These are phyloP conservation scores for Listronotus bonariensis DNA, from an alignment of 1,140 invertebrate genomes.

Conservation along the genomic window DNA sequence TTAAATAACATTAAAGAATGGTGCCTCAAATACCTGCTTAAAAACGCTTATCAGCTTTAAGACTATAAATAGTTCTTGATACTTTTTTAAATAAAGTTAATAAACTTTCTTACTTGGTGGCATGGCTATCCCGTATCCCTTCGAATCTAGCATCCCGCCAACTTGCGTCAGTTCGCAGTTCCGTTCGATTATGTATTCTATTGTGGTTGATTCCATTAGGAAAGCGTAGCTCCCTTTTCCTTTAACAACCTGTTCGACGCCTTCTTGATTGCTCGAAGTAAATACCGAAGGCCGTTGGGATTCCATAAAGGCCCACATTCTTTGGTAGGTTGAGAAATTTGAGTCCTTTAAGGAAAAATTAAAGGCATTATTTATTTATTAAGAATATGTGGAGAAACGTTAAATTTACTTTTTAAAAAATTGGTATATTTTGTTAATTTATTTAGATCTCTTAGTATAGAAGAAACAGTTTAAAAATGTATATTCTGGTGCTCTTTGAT, in stretches of 20 bases:
- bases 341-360: slow-evolving; percentile 68
- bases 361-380: too few relatives aligned
- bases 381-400: too few relatives aligned
- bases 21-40: too few relatives aligned
- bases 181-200: slow-evolving; percentile 88
- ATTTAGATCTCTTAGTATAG: too few relatives aligned
- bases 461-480: too few relatives aligned
- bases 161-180: slow-evolving; percentile 91
- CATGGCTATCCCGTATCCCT: slow-evolving; percentile 92
- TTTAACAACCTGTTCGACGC: slow-evolving; percentile 82
- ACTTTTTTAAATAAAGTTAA: too few relatives aligned
- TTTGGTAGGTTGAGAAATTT: slow-evolving; percentile 87
- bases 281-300: slow-evolving; percentile 83
- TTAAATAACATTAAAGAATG: too few relatives aligned
- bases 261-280: slow-evolving; percentile 81
- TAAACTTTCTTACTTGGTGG: slow-evolving; percentile 74
- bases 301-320: slow-evolving; percentile 94
- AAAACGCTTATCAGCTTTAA: too few relatives aligned
- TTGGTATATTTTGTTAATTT: too few relatives aligned
- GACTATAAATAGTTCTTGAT: too few relatives aligned
- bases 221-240: slow-evolving; percentile 88
- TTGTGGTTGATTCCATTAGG: slow-evolving; percentile 91
- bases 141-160: slow-evolving; percentile 87
- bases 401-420: too few relatives aligned
- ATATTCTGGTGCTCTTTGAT: too few relatives aligned